A percentile compares a stretch with the other conserved stretches of the same genome.
Evolutionary conservation across 1,140 invertebrate species (phyloP).

Genomic region (Polypedilum vanderplanki): DNA sequence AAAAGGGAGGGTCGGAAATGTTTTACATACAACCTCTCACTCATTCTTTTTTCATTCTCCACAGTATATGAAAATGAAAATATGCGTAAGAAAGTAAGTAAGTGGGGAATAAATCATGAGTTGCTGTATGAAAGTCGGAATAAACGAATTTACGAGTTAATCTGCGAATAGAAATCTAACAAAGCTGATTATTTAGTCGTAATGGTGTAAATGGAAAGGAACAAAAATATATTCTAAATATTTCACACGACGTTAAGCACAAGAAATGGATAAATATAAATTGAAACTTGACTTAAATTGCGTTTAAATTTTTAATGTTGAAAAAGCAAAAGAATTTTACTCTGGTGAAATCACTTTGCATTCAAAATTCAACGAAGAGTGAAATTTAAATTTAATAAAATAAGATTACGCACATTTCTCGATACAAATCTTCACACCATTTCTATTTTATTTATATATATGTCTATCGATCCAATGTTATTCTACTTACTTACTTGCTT

Average conservation of each 20-base stretch:
- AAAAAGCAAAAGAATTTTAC: not conserved
- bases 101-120: constrained; percentile 2
- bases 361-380: not conserved
- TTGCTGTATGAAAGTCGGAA: not conserved
- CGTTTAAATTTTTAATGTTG: not conserved
- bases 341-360: not conserved
- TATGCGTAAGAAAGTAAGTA: not conserved
- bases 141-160: not conserved
- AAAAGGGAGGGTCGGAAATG: constrained; percentile 1
- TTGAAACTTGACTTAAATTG: not conserved
- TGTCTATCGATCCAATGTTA: not conserved
- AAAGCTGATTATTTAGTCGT: not conserved
- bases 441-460: not conserved
- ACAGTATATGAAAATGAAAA: not conserved
- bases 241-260: not conserved
- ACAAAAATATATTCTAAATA: not conserved
- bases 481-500: not conserved
- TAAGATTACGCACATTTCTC: not conserved
- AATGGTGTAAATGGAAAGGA: not conserved
- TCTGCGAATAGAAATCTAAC: not conserved
- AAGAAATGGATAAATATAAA: not conserved
- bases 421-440: not conserved
- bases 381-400: constrained; percentile 20
- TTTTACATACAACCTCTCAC: not conserved
- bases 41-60: not conserved